Evolutionary conservation across 2,797 vertebrate species (phyloP).

Genomic region (Leuciscus waleckii): DNA sequence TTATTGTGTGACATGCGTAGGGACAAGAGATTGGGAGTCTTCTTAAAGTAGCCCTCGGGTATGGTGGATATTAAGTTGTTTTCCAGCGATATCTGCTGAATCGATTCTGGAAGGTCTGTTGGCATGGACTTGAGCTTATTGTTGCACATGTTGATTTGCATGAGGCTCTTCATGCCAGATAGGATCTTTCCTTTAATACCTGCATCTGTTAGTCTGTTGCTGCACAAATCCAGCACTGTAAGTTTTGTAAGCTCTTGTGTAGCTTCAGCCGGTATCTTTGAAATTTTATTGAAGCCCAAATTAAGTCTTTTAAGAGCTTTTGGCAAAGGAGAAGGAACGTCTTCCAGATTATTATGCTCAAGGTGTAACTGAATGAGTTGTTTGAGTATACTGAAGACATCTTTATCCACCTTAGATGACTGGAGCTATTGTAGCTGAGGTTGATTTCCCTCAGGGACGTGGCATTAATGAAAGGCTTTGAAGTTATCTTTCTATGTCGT

Average conservation of each 20-base stretch:
- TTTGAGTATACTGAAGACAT: conserved; percentile 75
- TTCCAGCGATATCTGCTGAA: conserved; percentile 85
- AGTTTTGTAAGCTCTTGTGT: conserved; percentile 75
- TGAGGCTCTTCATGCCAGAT: conserved; percentile 76
- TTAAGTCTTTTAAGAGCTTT: conserved; percentile 78
- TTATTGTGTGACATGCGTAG: conserved; percentile 75
- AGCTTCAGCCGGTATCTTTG: conserved; percentile 68
- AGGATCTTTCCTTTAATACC: conserved; percentile 71
- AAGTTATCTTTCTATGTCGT: conserved; percentile 77
- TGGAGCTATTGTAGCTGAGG: conserved; percentile 82
- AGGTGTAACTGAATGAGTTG: conserved; percentile 78
- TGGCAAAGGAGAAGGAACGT: conserved; percentile 79
- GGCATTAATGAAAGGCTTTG: conserved; percentile 75
- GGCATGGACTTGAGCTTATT: conserved; percentile 81
- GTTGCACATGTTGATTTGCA: conserved; percentile 82
- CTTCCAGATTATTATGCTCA: conserved; percentile 79
- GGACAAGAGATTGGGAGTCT: conserved; percentile 76
- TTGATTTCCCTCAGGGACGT: conserved; percentile 81
- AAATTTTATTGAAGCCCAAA: conserved; percentile 81
- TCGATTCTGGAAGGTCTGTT: conserved; percentile 76
- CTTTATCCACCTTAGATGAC: conserved; percentile 73
- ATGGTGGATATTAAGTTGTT: conserved; percentile 83
- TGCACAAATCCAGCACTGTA: conserved; percentile 79
- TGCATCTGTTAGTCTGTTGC: conserved; percentile 77
- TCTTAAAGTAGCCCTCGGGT: conserved; percentile 79